phyloP scores from a whole-genome alignment of 2,113 vertebrate species.

The Pogona vitticeps region DNA sequence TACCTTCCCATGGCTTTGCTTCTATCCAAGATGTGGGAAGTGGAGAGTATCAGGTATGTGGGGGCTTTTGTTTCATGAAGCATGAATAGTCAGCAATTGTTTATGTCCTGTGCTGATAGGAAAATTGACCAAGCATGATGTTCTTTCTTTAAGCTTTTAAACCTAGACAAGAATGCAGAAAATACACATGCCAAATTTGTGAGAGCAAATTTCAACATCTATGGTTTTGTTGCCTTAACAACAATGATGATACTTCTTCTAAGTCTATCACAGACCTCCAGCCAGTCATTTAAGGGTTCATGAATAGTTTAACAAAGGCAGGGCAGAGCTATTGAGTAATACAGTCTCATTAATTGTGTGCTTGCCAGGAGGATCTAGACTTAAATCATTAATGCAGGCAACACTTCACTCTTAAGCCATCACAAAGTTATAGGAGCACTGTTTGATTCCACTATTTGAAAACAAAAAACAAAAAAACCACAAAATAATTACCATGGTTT shows the following conservation, averaged over 20 bases:
- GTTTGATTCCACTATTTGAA: constrained; percentile 72
- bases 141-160: constrained; percentile 48
- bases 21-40: constrained; percentile 77
- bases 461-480: constrained; percentile 44
- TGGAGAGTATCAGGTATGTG: constrained; percentile 82
- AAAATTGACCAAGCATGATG: constrained; percentile 44
- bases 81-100: constrained; percentile 52
- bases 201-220: constrained; percentile 58
- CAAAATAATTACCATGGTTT: constrained; percentile 68
- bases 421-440: constrained; percentile 64
- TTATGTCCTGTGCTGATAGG: constrained; percentile 49
- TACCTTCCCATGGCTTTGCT: constrained; percentile 79
- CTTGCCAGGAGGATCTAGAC: constrained; percentile 83
- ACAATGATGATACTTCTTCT: constrained; percentile 36
- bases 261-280: constrained; percentile 60
- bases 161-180: constrained; percentile 38
- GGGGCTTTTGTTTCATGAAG: constrained; percentile 68
- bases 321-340: constrained; percentile 89
- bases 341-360: constrained; percentile 92
- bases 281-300: constrained; percentile 85
- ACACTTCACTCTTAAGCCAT: constrained; percentile 77
- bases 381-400: constrained; percentile 94
- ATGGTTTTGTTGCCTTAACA: constrained; percentile 62
- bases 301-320: constrained; percentile 87
- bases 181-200: constrained; percentile 44